Evolutionary conservation across 2,888 invertebrate species (phyloP), one percentile per base, ranked within the genome.

Genomic region (Dinocampus coccinellae): DNA sequence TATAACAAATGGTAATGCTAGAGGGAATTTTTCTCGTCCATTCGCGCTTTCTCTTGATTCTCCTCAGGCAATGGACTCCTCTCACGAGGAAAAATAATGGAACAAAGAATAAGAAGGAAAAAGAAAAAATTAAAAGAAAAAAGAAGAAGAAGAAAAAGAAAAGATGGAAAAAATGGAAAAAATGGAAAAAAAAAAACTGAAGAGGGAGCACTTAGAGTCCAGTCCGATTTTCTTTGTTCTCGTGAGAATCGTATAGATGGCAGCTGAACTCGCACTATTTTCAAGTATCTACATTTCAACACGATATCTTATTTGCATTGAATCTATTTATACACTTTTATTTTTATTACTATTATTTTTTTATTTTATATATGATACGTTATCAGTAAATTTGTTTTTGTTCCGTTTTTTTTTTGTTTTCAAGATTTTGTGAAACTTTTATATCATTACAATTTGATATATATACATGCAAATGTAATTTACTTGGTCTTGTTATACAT

Each of bases 21-120:
- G 67, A 71, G 71, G 67, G 61, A 29, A 29, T 71, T 71, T 71
- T 62, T 71, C 61, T 53, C 62, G 36, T 53, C 24, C 33, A 61
- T 69, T 61, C 36, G 33, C 36, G 36, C 39, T 53, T 20, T 33
- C 58, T 58, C 33, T n/a, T 36, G 39, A 53, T 36, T 66, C 34
- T 53, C 61, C 42, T 53, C 53, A 3, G 53, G 71, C 71, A 55
- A 62, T 66, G 60, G 42, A 55, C 33, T 55, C 29, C 70, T 47
- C 65, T 66, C 52, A 53, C 22, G 65, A 29, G 52, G 34, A 65
- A 65, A 65, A 65, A 65, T 65, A 65, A 55, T 33, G 65, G 20
- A 24, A 55, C 55, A 55, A 65, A 65, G 52, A 26, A 53, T 9
- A 53, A 39, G 62, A 39, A 16, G 29, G n/a, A n/a, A n/a, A n/a